A percentile compares a stretch with the other conserved stretches of the same genome.
phyloP scores from a whole-genome alignment of 2,113 vertebrate genomes.

The Urocitellus parryii region DNA sequence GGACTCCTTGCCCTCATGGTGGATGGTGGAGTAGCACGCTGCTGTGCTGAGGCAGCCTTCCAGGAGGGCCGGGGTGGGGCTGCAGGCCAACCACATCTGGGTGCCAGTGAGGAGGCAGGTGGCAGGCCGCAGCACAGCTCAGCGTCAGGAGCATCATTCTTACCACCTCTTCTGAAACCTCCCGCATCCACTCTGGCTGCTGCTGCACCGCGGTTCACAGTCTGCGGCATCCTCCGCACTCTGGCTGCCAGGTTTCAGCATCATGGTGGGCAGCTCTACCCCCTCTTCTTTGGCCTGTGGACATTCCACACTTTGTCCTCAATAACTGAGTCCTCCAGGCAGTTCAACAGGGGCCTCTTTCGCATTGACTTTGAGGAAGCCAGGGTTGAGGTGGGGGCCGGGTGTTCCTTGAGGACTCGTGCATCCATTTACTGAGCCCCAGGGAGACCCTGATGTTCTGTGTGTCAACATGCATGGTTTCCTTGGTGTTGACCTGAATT shows the following conservation, averaged over 20 bases:
- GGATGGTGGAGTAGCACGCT: no score
- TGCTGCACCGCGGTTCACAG: not conserved
- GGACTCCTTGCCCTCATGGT: no score
- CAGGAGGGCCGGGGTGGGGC: no score
- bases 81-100: no score
- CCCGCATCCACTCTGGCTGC: not conserved
- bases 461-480: not conserved
- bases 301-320: not conserved
- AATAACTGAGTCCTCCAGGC: not conserved
- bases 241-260: no score
- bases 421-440: not conserved
- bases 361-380: not conserved
- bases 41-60: no score
- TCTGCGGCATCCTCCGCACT: not conserved
- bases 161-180: no score
- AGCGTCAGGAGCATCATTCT: no score
- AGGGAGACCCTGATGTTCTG: not conserved
- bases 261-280: not conserved
- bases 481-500: constrained; percentile 26
- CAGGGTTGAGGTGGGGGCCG: not conserved
- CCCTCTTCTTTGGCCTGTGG: not conserved
- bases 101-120: no score
- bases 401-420: not conserved
- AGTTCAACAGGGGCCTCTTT: not conserved
- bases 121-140: no score